Conservation (phyloP, 2,113 vertebrate genomes). For the Colistium nudipinnis region DNA sequence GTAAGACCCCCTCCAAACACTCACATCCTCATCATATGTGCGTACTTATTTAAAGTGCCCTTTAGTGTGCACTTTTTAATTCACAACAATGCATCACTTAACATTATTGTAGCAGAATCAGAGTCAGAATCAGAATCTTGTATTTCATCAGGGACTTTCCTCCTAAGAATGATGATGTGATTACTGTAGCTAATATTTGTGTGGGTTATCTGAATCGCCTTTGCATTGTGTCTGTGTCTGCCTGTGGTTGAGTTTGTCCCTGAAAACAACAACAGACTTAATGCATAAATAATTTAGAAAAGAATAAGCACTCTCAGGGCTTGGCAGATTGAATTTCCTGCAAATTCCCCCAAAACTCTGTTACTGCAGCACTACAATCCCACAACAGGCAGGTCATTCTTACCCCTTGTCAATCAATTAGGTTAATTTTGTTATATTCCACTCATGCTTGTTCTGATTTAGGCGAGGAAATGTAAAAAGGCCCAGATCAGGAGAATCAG, state of each 20-base stretch:
- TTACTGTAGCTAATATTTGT: not conserved
- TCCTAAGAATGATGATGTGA: too few relatives aligned
- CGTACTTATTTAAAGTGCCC: not conserved
- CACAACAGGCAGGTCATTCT: not conserved
- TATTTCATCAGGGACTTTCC: not conserved
- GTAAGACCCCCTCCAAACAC: not conserved
- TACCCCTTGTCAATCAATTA: conserved; percentile 24
- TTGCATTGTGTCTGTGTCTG: not conserved
- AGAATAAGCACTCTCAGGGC: conserved; percentile 42
- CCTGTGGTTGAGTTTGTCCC: not conserved
- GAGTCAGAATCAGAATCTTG: too few relatives aligned
- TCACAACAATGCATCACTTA: not conserved
- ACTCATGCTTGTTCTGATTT: conserved; percentile 32
- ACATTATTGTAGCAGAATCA: not conserved
- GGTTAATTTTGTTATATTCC: conserved; percentile 47
- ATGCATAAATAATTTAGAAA: conserved; percentile 70
- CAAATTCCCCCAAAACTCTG: conserved; percentile 32
- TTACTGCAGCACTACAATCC: conserved; percentile 26
- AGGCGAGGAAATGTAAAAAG: conserved; percentile 26
- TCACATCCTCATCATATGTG: too few relatives aligned
- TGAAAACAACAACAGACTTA: conserved; percentile 52
- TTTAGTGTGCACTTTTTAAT: not conserved
- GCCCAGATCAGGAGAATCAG: not conserved
- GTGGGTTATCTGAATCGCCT: too few relatives aligned
- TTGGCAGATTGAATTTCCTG: conserved; percentile 59